phyloP scores from a whole-genome alignment of 2,888 invertebrate species.

The Callosobruchus maculatus region DNA sequence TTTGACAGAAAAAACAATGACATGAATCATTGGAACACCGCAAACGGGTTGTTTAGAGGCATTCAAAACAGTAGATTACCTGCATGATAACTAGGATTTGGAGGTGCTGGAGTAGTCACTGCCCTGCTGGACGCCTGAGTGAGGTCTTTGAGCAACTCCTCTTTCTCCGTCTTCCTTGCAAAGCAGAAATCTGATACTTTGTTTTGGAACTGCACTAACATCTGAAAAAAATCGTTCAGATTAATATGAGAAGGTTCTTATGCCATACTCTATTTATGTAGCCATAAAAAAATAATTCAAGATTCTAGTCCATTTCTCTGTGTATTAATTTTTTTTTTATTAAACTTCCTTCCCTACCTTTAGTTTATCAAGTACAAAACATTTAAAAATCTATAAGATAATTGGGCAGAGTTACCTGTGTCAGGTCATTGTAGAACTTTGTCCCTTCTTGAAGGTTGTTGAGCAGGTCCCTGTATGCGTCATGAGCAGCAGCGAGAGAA shows the following conservation, averaged over 20 bases:
- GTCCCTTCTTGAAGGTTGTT: conserved; percentile 92
- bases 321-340: no score
- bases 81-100: conserved; percentile 57
- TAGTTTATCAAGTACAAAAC: no score
- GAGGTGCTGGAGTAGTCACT: conserved; percentile 52
- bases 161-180: conserved; percentile 98
- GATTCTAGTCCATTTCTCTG: no score
- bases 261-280: no score
- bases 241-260: no score
- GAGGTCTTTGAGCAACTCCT: conserved; percentile 92
- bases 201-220: conserved; percentile 92
- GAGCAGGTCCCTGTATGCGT: conserved; percentile 87
- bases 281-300: no score
- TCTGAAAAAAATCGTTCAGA: no score
- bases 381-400: background rate
- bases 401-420: conserved; percentile 57
- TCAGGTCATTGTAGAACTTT: conserved; percentile 92
- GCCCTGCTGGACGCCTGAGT: conserved; percentile 76
- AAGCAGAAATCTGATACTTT: conserved; percentile 98
- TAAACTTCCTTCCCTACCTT: no score
- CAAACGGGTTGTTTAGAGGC: no score
- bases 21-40: no score
- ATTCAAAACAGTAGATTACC: conserved; percentile 15
- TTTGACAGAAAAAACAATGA: no score
- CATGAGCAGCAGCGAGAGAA: conserved; percentile 85